These are phyloP conservation scores for Platerodrilus igneus DNA, from an alignment of 2,888 invertebrate species.

Conservation along the genomic window DNA sequence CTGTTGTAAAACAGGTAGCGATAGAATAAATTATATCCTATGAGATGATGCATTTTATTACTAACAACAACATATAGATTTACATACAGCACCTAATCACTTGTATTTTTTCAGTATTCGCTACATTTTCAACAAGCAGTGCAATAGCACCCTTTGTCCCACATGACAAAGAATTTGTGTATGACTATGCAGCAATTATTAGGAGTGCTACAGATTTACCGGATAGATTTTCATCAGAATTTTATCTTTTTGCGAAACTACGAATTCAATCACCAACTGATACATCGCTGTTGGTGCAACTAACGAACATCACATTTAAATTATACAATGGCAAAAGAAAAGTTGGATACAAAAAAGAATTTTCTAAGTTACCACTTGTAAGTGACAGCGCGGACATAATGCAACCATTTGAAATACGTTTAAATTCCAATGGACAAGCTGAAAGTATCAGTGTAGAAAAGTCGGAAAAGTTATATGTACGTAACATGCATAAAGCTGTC, in stretches of 20 bases:
- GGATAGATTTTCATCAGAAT: conserved; percentile 36
- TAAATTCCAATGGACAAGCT: conserved; percentile 30
- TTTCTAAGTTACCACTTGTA: conserved; percentile 17
- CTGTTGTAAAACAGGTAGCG: too few relatives aligned
- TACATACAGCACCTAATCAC: too few relatives aligned
- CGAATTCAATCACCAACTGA: conserved; percentile 36
- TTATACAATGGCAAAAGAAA: conserved; percentile 37
- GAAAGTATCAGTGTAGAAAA: conserved; percentile 33
- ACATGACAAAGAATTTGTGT: conserved; percentile 41
- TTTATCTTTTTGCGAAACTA: conserved; percentile 39
- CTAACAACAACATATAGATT: too few relatives aligned
- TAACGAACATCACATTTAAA: conserved; percentile 35
- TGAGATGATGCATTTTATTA: too few relatives aligned
- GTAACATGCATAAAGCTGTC: conserved; percentile 44
- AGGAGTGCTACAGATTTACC: conserved; percentile 39
- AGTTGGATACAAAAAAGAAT: conserved; percentile 8
- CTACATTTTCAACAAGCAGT: too few relatives aligned
- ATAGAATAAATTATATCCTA: too few relatives aligned
- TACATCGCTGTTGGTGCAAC: conserved; percentile 34
- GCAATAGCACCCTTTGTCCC: too few relatives aligned
- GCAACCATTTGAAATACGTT: conserved; percentile 26
- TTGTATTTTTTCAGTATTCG: too few relatives aligned
- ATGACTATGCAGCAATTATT: conserved; percentile 39
- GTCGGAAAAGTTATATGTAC: conserved; percentile 38
- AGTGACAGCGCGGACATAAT: conserved; percentile 21